Percentiles rank a stretch among this genome's conserved stretches.
Evolutionary conservation across 2,113 vertebrate genomes (phyloP).

Genomic region (Paramisgurnus dabryanus): DNA sequence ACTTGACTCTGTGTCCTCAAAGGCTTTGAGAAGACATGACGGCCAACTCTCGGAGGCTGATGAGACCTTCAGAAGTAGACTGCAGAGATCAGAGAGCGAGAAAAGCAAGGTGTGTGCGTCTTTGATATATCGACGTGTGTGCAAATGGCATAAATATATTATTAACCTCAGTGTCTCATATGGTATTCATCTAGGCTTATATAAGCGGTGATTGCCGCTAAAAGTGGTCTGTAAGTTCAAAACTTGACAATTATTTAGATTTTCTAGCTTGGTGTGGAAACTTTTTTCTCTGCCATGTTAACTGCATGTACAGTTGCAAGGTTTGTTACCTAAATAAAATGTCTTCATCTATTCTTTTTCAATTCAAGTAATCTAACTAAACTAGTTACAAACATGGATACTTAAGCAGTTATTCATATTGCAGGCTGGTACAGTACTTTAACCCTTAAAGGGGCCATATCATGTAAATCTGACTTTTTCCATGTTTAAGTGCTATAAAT

Average conservation of each 20-base stretch:
- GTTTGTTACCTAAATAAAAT: too few relatives aligned
- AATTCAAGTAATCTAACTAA: too few relatives aligned
- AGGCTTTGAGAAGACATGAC: constrained; percentile 81
- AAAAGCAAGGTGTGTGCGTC: constrained; percentile 72
- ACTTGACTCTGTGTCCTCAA: constrained; percentile 1
- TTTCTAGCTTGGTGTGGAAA: not conserved
- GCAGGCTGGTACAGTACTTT: too few relatives aligned
- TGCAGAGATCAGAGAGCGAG: constrained; percentile 80
- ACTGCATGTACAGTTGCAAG: not conserved
- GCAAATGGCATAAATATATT: constrained; percentile 10
- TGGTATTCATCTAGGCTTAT: not conserved
- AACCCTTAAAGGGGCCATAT: too few relatives aligned
- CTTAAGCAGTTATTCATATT: too few relatives aligned
- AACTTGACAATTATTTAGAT: not conserved
- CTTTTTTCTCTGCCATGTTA: not conserved
- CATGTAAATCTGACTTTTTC: too few relatives aligned
- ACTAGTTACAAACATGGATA: too few relatives aligned
- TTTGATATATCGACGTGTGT: not conserved
- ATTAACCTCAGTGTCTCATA: constrained; percentile 2
- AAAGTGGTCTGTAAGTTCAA: not conserved
- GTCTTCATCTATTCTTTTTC: too few relatives aligned
- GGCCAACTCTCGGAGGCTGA: constrained; percentile 73
- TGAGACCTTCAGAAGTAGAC: constrained; percentile 72
- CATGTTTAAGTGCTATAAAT: too few relatives aligned
- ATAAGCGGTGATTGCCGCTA: not conserved